phyloP scores from a whole-genome alignment of 2,888 invertebrate genomes.

The Selenia dentaria region DNA sequence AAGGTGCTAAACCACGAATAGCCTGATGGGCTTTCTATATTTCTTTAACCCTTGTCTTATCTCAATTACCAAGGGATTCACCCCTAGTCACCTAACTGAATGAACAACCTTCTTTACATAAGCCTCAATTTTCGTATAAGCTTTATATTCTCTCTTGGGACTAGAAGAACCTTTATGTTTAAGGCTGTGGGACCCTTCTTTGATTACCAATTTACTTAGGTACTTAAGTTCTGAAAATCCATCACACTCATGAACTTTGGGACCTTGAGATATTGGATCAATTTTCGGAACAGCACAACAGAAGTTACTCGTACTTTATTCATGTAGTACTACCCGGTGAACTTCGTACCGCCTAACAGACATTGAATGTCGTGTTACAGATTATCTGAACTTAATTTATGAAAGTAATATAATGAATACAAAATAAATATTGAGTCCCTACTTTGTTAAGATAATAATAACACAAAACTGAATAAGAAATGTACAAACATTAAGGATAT shows the following conservation, averaged over 20 bases:
- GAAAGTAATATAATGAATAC: no score
- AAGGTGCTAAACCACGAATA: slow-evolving; percentile 19
- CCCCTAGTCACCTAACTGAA: slow-evolving; percentile 31
- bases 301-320: no score
- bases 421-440: no score
- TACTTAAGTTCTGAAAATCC: slow-evolving; percentile 13
- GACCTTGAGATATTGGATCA: slow-evolving; percentile 14
- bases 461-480: no score
- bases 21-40: slow-evolving; percentile 17
- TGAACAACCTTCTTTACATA: slow-evolving; percentile 37
- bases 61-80: slow-evolving; percentile 27
- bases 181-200: slow-evolving; percentile 30
- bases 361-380: no score
- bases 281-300: slow-evolving; percentile 11
- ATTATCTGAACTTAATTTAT: no score
- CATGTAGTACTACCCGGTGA: no score
- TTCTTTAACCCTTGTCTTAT: slow-evolving; percentile 29
- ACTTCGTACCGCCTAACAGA: no score
- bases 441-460: no score
- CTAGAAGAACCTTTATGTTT: slow-evolving; percentile 21
- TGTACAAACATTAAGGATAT: no score
- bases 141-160: slow-evolving; percentile 26
- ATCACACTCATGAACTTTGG: slow-evolving; percentile 16
- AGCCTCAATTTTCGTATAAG: slow-evolving; percentile 34
- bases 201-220: slow-evolving; percentile 29